Conservation (phyloP, 2,888 invertebrate genomes). For the Liopterus haemorrhoidalis region DNA sequence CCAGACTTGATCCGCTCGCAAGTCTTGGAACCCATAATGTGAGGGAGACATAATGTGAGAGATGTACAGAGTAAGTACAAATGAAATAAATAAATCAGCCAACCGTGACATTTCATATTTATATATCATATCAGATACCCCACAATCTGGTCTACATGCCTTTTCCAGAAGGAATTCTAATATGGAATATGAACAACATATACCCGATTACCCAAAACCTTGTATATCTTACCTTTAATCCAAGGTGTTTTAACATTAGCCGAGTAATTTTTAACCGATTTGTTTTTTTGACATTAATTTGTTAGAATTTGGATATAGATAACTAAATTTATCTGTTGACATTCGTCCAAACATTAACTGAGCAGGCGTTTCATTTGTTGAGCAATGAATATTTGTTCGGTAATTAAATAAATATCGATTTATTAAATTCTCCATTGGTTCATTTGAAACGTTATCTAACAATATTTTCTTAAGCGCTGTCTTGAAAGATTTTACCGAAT, state of each 20-base stretch:
- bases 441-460: conserved; percentile 6
- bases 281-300: conserved; percentile 16
- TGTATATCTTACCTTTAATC: conserved; percentile 19
- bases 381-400: conserved; percentile 18
- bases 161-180: conserved; percentile 18
- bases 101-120: too few relatives aligned
- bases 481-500: conserved; percentile 27
- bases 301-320: background rate
- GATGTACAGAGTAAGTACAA: too few relatives aligned
- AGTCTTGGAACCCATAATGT: too few relatives aligned
- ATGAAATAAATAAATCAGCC: too few relatives aligned
- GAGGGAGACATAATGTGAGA: too few relatives aligned
- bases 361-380: conserved; percentile 19
- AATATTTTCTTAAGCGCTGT: conserved; percentile 22
- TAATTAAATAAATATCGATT: conserved; percentile 25
- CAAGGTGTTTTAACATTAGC: conserved; percentile 14
- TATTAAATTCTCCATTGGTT: conserved; percentile 11
- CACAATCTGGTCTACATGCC: conserved; percentile 22
- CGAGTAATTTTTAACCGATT: conserved; percentile 23
- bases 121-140: too few relatives aligned
- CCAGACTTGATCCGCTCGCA: too few relatives aligned
- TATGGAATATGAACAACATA: conserved; percentile 18
- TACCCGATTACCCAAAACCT: conserved; percentile 17
- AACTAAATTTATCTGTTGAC: conserved; percentile 10
- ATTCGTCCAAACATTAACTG: conserved; percentile 17